Base-by-base conservation (phyloP, 2,797 vertebrate genomes). In the Ceyx erithaca region DNA sequence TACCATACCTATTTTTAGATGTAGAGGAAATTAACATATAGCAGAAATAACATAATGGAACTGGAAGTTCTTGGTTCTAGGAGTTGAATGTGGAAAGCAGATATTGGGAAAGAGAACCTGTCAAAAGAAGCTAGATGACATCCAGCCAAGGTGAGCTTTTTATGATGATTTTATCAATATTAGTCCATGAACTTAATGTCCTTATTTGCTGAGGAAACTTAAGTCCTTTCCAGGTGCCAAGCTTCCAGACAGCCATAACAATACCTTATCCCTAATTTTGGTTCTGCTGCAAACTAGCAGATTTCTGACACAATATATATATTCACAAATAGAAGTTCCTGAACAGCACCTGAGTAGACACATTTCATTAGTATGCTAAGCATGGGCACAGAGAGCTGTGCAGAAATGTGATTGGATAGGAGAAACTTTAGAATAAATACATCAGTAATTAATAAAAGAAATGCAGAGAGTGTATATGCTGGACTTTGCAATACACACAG, bases 131-230 rank as follows among this genome's bases (percentile, higher is more conserved):
- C 11, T 61, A 46, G 14, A 28, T 46, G 58, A 68, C 28, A 49
- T 51, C 35, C 31, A 51, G 43, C 35, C 43, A 59, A 43, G 26
- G 55, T 88, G 59, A 78, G 35, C 35, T 35, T 52, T 80, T 14
- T 71, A 9, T 28, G 62, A 80, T 52, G 55, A 17, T 75, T 75
- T n/a, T 10, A 22, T n/a, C 49, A 80, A 78, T 51, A 31, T 35
- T 58, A 69, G 64, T 18, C 48, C 41, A 25, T 59, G 40, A 93
- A 62, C 52, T 83, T 72, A 52, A 72, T 10, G 66, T 72, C 48
- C 66, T 83, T 72, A 78, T 78, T 87, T 93, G 46, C 35, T 67
- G 69, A 63, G 58, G 79, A 83, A 89, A 80, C 92, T 68, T 33
- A 93, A 89, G 45, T 59, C 49, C n/a, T 58, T 3, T 3, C 49